Evolutionary conservation across 2,888 invertebrate species (phyloP).

Genomic region (Meteorus cinctellus): DNA sequence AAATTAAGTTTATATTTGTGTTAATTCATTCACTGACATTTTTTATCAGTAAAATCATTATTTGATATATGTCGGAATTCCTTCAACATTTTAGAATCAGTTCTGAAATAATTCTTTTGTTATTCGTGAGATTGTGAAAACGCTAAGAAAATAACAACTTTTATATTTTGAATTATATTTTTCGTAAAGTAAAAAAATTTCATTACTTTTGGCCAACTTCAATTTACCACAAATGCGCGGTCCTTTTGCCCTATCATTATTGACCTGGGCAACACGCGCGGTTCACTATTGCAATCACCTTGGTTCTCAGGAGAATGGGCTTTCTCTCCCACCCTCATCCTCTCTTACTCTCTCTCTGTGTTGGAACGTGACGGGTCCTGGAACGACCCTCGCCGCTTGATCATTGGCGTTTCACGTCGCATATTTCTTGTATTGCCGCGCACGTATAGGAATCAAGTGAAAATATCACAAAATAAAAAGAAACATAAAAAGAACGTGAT

Average conservation of each 20-base stretch:
- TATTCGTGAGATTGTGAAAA: background rate
- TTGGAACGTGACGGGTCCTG: constrained; percentile 49
- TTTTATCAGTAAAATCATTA: too few relatives aligned
- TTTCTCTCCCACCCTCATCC: background rate
- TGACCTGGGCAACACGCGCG: constrained; percentile 49
- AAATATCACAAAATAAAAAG: constrained; percentile 23
- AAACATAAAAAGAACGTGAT: background rate
- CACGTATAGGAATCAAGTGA: constrained; percentile 28
- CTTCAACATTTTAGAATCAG: too few relatives aligned
- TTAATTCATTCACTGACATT: background rate
- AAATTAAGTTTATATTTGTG: background rate
- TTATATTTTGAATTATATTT: background rate
- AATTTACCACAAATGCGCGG: constrained; percentile 56
- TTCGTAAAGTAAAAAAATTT: constrained; percentile 3
- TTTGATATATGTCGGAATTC: too few relatives aligned
- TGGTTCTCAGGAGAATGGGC: constrained; percentile 31
- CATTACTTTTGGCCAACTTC: constrained; percentile 49
- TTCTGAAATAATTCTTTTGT: too few relatives aligned
- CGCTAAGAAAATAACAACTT: background rate
- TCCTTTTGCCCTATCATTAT: constrained; percentile 58
- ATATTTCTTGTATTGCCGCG: constrained; percentile 20
- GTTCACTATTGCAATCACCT: constrained; percentile 54
- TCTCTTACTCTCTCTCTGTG: constrained; percentile 22
- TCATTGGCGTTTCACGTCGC: constrained; percentile 18
- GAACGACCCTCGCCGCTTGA: constrained; percentile 36